A percentile compares a stretch with the other conserved stretches of the same genome.
Conservation (phyloP, 2,797 vertebrate species). For the Anguilla marmorata region DNA sequence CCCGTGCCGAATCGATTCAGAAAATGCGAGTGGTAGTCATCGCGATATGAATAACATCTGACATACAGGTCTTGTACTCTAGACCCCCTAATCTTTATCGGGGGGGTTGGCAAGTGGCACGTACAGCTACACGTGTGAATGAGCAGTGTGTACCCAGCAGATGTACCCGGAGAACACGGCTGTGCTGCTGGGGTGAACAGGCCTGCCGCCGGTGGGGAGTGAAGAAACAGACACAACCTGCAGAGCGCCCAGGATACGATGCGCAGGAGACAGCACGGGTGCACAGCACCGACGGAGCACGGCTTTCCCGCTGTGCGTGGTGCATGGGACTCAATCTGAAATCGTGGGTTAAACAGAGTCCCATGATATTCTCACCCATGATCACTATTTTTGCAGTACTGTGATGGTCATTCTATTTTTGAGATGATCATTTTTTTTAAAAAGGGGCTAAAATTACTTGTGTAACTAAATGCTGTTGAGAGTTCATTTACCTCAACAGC, state of each 20-base stretch:
- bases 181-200: constrained; percentile 7
- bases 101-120: not conserved
- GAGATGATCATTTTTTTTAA: not conserved
- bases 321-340: not conserved
- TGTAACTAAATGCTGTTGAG: not conserved
- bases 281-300: not conserved
- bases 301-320: not conserved
- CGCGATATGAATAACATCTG: not conserved
- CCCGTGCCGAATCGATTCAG: not conserved
- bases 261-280: not conserved
- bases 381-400: not conserved
- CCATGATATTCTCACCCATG: no score
- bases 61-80: not conserved
- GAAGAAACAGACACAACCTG: constrained; percentile 32
- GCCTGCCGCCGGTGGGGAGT: constrained; percentile 24
- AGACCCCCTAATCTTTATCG: not conserved
- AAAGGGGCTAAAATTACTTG: not conserved
- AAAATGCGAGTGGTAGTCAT: not conserved
- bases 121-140: not conserved
- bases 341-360: not conserved
- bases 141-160: not conserved
- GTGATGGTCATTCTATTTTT: not conserved
- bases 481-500: not conserved
- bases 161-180: not conserved
- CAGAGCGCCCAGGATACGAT: not conserved